Base-by-base conservation (phyloP, 2,113 vertebrate genomes). In the Eulemur rufifrons region DNA sequence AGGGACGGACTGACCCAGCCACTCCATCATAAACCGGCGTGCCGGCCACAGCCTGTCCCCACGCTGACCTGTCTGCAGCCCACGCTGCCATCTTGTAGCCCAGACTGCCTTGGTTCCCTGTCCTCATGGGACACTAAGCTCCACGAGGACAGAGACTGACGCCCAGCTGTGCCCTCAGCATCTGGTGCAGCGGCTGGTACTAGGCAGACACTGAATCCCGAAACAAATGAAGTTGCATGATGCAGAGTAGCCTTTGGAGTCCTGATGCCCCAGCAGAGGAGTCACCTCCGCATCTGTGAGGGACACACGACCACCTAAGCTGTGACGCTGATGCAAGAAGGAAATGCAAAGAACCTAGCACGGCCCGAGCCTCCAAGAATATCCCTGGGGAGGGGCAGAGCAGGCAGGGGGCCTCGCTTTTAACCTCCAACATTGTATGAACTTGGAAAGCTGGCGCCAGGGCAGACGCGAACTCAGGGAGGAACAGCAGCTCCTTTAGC, bases 381-480 rank as follows among this genome's bases (percentile, higher is more conserved):
- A 13, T 0, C n/a, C 0, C 56, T 1, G 14, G 32, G 37, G 7
- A 8, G 21, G 20, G 39, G 21, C 1, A 34, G 3, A 37, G 6
- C 37, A 37, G 39, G 56, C 25, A 4, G 13, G 68, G 47, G 2
- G 21, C 45, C 59, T n/a, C 42, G 54, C 15, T 6, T 7, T 10
- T 0, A 25, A 39, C 20, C 81, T 66, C 27, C 17, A 42, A 42
- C 3, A 18, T 20, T 25, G 23, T 13, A 2, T 71, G 1, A n/a
- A n/a, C 45, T 47, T 3, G 3, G 61, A 50, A 32, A 88, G 82
- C 66, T 2, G 12, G 39, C 0, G 4, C 63, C 64, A 61, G 42
- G 18, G 69, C 10, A 54, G n/a, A 21, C 0, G 4, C 5, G 13
- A 13, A 3, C 21, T 0, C 0, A 32, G 32, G 0, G 5, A 84